Conservation (phyloP, 2,797 vertebrate species). For the Eutrigla gurnardus region DNA sequence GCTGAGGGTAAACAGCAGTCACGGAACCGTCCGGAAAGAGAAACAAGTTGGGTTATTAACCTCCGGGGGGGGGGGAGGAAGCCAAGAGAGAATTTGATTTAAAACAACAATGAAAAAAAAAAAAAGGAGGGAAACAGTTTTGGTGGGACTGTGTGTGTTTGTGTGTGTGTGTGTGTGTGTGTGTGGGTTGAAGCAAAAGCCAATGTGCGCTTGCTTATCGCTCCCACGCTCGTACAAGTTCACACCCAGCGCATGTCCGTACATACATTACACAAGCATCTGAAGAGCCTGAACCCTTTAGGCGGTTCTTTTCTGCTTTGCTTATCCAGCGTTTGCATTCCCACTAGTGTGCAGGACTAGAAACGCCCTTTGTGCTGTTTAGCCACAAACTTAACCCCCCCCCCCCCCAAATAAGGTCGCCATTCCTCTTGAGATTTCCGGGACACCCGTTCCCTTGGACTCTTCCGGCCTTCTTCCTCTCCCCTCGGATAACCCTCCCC, state of each 20-base stretch:
- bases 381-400: not conserved
- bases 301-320: not conserved
- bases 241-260: not conserved
- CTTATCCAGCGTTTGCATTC: constrained; percentile 11
- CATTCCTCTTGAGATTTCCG: constrained; percentile 38
- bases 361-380: not conserved
- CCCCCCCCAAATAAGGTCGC: not conserved
- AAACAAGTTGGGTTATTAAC: constrained; percentile 63
- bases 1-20: constrained; percentile 65
- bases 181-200: not conserved
- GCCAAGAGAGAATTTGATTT: constrained; percentile 28
- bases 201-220: not conserved
- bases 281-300: not conserved
- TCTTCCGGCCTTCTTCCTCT: constrained; percentile 43
- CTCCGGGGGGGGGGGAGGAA: constrained; percentile 39
- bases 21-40: constrained; percentile 54
- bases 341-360: not conserved
- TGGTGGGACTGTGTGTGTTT: not conserved
- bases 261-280: not conserved
- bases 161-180: not conserved
- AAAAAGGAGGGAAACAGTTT: constrained; percentile 1
- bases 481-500: constrained; percentile 65
- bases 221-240: constrained; percentile 1
- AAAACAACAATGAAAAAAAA: not conserved
- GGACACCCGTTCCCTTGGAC: constrained; percentile 56